A percentile compares a stretch with the other conserved stretches of the same genome.
phyloP scores from a whole-genome alignment of 2,888 invertebrate genomes.

The Diarsia dahlii region DNA sequence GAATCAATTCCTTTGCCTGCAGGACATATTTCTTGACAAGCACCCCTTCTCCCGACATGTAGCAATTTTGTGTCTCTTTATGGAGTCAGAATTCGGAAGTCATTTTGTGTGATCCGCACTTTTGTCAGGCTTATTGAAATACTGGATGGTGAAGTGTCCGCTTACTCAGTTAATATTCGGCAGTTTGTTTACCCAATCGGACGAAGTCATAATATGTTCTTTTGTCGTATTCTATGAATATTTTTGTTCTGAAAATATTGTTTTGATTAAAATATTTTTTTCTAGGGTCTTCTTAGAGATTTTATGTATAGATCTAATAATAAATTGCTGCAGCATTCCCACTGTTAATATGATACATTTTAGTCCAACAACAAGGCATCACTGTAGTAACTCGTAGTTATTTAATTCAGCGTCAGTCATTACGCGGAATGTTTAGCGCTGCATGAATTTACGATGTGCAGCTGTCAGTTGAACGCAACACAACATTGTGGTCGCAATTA shows the following conservation, averaged over 20 bases:
- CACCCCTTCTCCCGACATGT: conserved; percentile 53
- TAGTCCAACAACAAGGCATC: background rate
- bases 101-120: conserved; percentile 40
- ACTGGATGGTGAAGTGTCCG: conserved; percentile 1
- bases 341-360: background rate
- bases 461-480: conserved; percentile 29
- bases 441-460: conserved; percentile 42
- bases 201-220: background rate
- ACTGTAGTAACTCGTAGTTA: conserved; percentile 11
- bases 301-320: background rate
- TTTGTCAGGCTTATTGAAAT: conserved; percentile 44
- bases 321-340: background rate
- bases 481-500: conserved; percentile 28
- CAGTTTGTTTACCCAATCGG: background rate
- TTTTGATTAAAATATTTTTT: background rate
- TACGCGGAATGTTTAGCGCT: conserved; percentile 33
- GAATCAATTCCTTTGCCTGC: conserved; percentile 63
- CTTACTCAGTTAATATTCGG: background rate
- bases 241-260: background rate
- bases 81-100: conserved; percentile 47
- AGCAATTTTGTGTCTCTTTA: conserved; percentile 60
- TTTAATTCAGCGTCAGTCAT: conserved; percentile 32
- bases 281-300: background rate
- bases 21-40: conserved; percentile 62
- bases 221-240: background rate